These are phyloP conservation scores for Channa striata DNA, from an alignment of 2,797 vertebrate species.

Conservation along the genomic window DNA sequence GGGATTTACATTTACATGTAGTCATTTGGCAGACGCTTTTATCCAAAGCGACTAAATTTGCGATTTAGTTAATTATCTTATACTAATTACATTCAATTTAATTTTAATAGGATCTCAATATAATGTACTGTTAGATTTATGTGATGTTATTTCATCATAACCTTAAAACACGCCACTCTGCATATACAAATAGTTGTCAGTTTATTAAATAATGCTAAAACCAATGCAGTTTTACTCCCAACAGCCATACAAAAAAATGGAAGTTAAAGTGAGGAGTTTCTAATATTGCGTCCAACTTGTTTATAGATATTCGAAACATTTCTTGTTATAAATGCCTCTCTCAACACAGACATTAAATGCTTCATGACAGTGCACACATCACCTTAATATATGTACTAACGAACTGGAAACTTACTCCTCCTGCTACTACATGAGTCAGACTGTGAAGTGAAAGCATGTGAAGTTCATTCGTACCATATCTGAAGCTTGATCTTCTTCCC, in stretches of 20 bases:
- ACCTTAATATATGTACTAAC: not conserved
- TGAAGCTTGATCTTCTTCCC: conserved; percentile 99
- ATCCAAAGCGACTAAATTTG: too few relatives aligned
- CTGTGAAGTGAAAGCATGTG: not conserved
- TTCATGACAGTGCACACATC: not conserved
- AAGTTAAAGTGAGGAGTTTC: too few relatives aligned
- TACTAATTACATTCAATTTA: too few relatives aligned
- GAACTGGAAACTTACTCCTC: not conserved
- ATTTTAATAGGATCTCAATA: too few relatives aligned
- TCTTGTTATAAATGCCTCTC: not conserved
- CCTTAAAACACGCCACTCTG: not conserved
- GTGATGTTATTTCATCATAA: not conserved
- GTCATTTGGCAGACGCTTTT: too few relatives aligned
- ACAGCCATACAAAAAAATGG: too few relatives aligned
- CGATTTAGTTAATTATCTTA: too few relatives aligned
- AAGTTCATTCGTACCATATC: conserved; percentile 90
- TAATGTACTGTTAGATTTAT: not conserved
- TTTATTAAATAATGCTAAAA: not conserved
- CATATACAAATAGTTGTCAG: not conserved
- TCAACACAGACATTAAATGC: not conserved
- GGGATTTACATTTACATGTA: too few relatives aligned
- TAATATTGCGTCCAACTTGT: not conserved
- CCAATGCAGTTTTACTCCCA: too few relatives aligned
- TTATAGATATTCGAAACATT: not conserved
- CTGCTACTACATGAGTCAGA: not conserved